Evolutionary conservation across 64 coral and sea anemone genomes (phyloP), one percentile per base, ranked within the genome.

Genomic region (Actinia tenebrosa): DNA sequence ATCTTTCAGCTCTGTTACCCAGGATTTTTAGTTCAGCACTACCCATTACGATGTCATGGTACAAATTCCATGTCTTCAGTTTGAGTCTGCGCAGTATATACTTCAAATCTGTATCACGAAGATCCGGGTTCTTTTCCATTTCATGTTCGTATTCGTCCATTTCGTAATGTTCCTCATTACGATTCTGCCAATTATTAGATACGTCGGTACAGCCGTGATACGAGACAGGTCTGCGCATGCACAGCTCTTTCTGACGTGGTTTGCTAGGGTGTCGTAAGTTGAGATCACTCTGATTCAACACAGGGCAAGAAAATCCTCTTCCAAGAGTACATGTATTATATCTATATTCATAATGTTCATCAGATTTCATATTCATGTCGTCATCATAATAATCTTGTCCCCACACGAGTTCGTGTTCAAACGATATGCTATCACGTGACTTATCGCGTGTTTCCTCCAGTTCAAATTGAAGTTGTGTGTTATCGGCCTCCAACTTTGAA

Each of bases 121-220:
- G 50, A 77, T 92, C 85, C 27, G 30, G 54, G 14, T 58, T 64
- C 30, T 43, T 85, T 53, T 87, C 82, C 18, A 92, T 92, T 83
- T 92, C 90, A 60, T 87, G 20, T 53, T 92, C 90, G 47, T 92
- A 92, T 83, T 92, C 85, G 80, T 92, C 90, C 58, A 92, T 79
- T 60, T 92, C 90, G 79, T 87, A 92, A 45, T 82, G 86, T 22
- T 92, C 84, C 52, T 58, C 61, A 60, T 92, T 92, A 44, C 84
- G 44, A 25, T 60, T 92, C 42, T 53, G 62, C 90, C 90, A 92
- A 25, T 69, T 92, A n/a, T 63, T 50, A 22, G 85, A 85, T 18
- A 92, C 50, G 22, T 85, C 68, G 19, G 79, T 81, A 53, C 22
- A 22, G 6, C 79, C 79, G 17, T 81, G 79, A 46, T 81, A 81